A percentile compares a stretch with the other conserved stretches of the same genome.
These are phyloP conservation scores for Lepus europaeus DNA, from an alignment of 2,113 vertebrate species.

Conservation along the genomic window DNA sequence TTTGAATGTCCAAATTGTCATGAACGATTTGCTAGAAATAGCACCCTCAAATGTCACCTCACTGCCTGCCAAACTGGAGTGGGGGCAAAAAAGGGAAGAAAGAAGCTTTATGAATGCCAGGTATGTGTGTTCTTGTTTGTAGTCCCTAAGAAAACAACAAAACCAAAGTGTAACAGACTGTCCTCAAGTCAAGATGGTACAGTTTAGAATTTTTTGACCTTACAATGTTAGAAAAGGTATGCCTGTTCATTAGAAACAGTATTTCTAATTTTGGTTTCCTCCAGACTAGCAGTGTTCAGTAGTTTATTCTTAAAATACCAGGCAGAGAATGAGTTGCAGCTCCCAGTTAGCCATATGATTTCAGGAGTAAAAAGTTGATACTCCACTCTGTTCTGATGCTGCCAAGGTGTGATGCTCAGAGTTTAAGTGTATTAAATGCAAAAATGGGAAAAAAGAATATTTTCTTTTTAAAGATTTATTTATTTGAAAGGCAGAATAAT, in stretches of 20 bases:
- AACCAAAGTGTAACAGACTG: not conserved
- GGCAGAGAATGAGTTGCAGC: not conserved
- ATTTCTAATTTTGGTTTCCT: not conserved
- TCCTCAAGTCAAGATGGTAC: not conserved
- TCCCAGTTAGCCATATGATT: not conserved
- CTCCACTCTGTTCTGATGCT: not conserved
- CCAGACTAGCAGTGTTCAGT: not conserved
- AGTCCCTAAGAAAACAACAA: not conserved
- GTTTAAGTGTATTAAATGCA: not conserved
- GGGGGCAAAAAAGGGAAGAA: slow-evolving; percentile 98
- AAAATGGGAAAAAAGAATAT: not conserved
- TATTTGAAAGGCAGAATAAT: too few relatives aligned
- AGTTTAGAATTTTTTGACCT: not conserved
- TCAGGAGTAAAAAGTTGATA: too few relatives aligned
- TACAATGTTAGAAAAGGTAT: not conserved
- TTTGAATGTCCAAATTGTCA: slow-evolving; percentile 99
- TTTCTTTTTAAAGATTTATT: not conserved
- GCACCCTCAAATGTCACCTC: slow-evolving; percentile 98
- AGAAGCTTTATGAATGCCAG: slow-evolving; percentile 99
- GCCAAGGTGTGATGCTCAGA: not conserved
- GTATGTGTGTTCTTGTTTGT: slow-evolving; percentile 85
- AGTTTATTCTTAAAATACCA: not conserved
- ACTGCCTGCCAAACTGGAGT: slow-evolving; percentile 97
- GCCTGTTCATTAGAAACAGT: not conserved
- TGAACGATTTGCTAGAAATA: slow-evolving; percentile 97